Evolutionary conservation across 1,140 invertebrate species (phyloP).

Genomic region (Rhynchophorus ferrugineus): DNA sequence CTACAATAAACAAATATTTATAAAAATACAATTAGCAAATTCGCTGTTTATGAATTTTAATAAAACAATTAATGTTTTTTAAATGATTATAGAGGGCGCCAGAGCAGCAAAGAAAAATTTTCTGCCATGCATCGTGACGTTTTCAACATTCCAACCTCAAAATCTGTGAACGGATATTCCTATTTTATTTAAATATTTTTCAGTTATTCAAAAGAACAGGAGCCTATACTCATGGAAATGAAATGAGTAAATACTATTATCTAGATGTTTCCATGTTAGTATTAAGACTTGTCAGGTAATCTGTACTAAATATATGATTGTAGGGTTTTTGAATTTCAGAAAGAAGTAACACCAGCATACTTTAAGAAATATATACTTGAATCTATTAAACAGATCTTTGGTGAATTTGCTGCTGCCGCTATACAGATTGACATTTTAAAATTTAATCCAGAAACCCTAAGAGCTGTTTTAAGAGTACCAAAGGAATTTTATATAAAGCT

Average conservation of each 20-base stretch:
- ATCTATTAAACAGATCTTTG: constrained; percentile 49
- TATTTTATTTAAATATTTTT: not conserved
- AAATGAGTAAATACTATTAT: constrained; percentile 33
- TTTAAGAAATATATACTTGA: constrained; percentile 52
- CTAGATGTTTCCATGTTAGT: constrained; percentile 42
- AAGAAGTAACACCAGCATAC: constrained; percentile 42
- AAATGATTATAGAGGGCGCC: too few species aligned
- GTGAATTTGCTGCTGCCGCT: constrained; percentile 47
- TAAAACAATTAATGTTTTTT: too few species aligned
- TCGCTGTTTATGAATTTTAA: too few species aligned
- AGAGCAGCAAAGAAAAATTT: too few species aligned
- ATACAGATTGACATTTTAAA: constrained; percentile 51
- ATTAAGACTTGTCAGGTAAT: constrained; percentile 10
- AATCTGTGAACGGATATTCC: not conserved
- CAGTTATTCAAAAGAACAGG: not conserved
- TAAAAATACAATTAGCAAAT: too few species aligned
- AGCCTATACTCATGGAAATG: constrained; percentile 1
- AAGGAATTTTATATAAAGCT: constrained; percentile 48
- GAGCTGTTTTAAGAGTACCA: constrained; percentile 51
- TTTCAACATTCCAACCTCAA: not conserved
- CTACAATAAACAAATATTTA: too few species aligned
- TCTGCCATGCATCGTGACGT: too few species aligned
- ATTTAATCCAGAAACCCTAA: constrained; percentile 41
- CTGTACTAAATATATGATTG: constrained; percentile 26
- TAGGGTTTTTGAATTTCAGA: constrained; percentile 45